phyloP scores from a whole-genome alignment of 2,797 vertebrate genomes.

The Macroramphosus scolopax region DNA sequence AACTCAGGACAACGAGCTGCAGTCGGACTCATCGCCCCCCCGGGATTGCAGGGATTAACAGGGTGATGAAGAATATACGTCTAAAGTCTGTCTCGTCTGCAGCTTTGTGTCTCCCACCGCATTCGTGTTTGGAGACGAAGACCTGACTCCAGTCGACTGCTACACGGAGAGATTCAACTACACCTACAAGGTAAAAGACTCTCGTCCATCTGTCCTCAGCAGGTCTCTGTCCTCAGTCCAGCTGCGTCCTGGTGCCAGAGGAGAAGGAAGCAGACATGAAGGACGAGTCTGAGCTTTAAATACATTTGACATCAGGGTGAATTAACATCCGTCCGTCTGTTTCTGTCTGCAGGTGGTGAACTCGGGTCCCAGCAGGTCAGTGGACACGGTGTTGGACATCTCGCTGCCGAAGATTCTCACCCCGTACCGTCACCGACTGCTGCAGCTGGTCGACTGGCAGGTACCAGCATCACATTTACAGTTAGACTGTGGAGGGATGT shows the following conservation, averaged over 20 bases:
- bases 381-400: slow-evolving; percentile 82
- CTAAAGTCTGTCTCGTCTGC: no score
- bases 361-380: slow-evolving; percentile 85
- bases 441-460: slow-evolving; percentile 84
- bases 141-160: slow-evolving; percentile 71
- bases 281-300: no score
- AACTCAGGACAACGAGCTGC: no score
- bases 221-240: not conserved
- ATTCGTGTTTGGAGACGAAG: slow-evolving; percentile 85
- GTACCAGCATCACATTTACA: slow-evolving; percentile 74
- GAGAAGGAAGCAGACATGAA: no score
- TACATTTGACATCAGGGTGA: no score
- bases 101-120: slow-evolving; percentile 83
- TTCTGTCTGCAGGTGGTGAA: slow-evolving; percentile 83
- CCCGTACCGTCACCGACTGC: slow-evolving; percentile 78
- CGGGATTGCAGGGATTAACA: no score
- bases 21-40: no score
- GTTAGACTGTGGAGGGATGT: no score
- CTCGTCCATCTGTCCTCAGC: not conserved
- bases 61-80: no score
- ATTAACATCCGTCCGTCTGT: not conserved
- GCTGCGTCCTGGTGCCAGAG: no score
- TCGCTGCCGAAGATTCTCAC: slow-evolving; percentile 83
- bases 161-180: slow-evolving; percentile 86
- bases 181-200: slow-evolving; percentile 85